Evolutionary conservation across 2,797 vertebrate species (phyloP), one percentile per base, ranked within the genome.

Genomic region (Oceanodroma leucorhoa): DNA sequence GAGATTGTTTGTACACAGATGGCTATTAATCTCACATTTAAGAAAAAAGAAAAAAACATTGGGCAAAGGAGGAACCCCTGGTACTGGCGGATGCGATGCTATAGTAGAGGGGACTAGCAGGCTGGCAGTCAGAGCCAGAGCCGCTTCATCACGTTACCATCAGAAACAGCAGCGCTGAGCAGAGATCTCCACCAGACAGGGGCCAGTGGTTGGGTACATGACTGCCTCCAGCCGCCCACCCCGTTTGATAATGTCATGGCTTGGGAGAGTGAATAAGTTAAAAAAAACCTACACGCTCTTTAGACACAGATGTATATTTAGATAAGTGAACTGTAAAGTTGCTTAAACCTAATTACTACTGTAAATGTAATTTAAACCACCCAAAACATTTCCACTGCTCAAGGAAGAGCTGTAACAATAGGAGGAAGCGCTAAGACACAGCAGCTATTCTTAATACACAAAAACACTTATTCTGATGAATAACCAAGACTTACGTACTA

Each of bases 401-500:
- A 32, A 95, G 96, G 96, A 96, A 96, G 84, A 89, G 78, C 77
- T 87, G 41, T 38, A 94, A 97, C 94, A 97, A 96, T 96, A 67
- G 80, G 12, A 95, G 96, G 97, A 97, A 97, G 93, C 5, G 14
- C 61, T 75, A 78, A 87, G 73, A 83, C 36, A 93, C 20, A 45
- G 82, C 29, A 82, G 82, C 90, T 96, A 95, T 97, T 96, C 95
- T 95, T 83, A 83, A 89, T 60, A 27, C 55, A 87, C 38, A 84
- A 91, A 95, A 58, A 3, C 79, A 93, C 53, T 93, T 82, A 92
- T 70, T 91, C 91, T 76, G 86, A 90, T 94, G 90, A 96, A 97
- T 80, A 91, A 90, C 48, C 92, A 77, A 76, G 88, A 83, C 36
- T 78, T 93, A 82, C 55, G 86, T 96, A 81, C 64, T 91, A 64